Conservation (phyloP, 1,140 invertebrate species). For the Drosophila tristis region DNA sequence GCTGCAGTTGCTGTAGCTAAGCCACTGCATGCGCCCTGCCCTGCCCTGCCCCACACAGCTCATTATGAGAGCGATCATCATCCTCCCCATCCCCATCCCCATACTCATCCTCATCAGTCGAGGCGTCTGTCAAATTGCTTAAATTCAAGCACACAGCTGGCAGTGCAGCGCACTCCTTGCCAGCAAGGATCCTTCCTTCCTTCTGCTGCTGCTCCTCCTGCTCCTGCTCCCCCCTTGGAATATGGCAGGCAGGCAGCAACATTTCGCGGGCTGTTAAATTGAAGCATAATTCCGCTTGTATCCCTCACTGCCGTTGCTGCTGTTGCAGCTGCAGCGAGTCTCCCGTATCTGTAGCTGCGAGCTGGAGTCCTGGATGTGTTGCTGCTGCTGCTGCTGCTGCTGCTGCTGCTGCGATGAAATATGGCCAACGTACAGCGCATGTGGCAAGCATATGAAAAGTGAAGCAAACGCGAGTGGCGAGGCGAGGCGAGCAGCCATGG, state of each 20-base stretch:
- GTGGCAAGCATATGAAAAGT: constrained; percentile 77
- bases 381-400: constrained; percentile 40
- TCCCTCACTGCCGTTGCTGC: constrained; percentile 13
- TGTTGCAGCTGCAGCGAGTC: constrained; percentile 31
- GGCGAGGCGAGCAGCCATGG: constrained; percentile 8
- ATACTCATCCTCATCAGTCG: constrained; percentile 26
- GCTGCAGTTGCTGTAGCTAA: constrained; percentile 5
- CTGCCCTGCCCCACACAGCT: constrained; percentile 25
- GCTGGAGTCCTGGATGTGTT: constrained; percentile 1
- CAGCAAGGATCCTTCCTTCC: too few relatives aligned
- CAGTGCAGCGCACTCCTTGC: not conserved
- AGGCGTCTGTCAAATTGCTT: constrained; percentile 71
- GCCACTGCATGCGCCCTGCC: constrained; percentile 18
- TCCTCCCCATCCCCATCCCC: constrained; percentile 6
- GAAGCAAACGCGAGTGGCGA: constrained; percentile 25
- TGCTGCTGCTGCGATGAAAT: constrained; percentile 61
- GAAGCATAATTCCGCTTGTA: constrained; percentile 64
- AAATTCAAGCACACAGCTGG: constrained; percentile 50
- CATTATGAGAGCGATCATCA: constrained; percentile 60
- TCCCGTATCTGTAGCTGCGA: too few relatives aligned
- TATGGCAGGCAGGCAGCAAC: constrained; percentile 44
- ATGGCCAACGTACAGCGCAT: constrained; percentile 65
- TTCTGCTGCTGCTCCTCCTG: too few relatives aligned
- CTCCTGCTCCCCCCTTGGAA: constrained; percentile 8
- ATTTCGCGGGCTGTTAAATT: constrained; percentile 76